phyloP scores from a whole-genome alignment of 2,888 invertebrate species.

The Thelaira solivaga region DNA sequence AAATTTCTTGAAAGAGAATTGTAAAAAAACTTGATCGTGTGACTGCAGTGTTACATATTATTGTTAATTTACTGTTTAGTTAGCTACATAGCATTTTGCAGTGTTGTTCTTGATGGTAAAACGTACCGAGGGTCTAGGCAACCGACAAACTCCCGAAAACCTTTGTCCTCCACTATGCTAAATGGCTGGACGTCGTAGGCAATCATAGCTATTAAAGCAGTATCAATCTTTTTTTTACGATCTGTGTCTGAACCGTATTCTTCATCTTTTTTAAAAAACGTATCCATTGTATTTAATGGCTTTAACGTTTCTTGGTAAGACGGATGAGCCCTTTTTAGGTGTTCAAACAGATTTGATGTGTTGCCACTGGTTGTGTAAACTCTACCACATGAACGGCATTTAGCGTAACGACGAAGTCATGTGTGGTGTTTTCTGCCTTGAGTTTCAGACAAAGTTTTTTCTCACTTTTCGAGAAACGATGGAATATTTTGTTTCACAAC shows the following conservation, averaged over 20 bases:
- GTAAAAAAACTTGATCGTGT: no score
- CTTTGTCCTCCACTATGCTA: not conserved
- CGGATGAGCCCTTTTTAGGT: constrained; percentile 3
- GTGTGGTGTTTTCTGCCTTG: no score
- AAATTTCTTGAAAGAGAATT: no score
- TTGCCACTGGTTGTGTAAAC: constrained; percentile 43
- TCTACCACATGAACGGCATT: no score
- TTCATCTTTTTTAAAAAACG: not conserved
- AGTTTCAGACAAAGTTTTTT: no score
- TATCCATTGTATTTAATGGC: not conserved
- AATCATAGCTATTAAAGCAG: constrained; percentile 19
- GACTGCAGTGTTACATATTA: no score
- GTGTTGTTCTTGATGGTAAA: not conserved
- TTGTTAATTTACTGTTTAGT: no score
- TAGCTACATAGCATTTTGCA: not conserved
- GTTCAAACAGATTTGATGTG: constrained; percentile 24
- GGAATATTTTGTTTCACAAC: no score
- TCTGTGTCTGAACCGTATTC: not conserved
- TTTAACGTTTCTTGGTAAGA: not conserved
- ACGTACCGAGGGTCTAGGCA: not conserved
- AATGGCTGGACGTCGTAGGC: constrained; percentile 13
- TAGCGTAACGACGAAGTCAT: no score
- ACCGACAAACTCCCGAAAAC: not conserved
- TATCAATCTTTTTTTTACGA: constrained; percentile 26
- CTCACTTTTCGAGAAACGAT: no score